A percentile compares a stretch with the other conserved stretches of the same genome.
phyloP scores from a whole-genome alignment of 2,113 vertebrate species.

The Phaetusa simplex region DNA sequence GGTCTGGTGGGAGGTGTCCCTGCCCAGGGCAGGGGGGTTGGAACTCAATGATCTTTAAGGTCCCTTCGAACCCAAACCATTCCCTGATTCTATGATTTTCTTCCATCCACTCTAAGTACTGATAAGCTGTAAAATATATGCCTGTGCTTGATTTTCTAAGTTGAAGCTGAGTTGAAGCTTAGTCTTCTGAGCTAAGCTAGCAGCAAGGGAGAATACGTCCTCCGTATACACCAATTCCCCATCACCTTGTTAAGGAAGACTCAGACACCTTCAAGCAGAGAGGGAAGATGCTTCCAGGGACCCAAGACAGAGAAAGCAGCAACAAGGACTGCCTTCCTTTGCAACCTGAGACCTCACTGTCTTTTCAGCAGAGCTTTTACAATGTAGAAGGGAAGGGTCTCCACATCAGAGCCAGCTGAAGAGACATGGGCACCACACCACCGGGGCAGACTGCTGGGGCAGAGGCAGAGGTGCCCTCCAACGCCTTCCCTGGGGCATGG shows the following conservation, averaged over 20 bases:
- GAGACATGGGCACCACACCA: fast-evolving
- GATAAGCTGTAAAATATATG: neutral
- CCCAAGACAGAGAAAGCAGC: neutral
- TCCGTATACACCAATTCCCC: neutral
- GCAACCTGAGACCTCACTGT: neutral
- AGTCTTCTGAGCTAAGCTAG: neutral
- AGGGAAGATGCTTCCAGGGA: neutral
- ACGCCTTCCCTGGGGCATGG: fast-evolving
- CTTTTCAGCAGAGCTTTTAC: neutral
- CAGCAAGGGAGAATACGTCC: neutral
- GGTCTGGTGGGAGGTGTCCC: no score
- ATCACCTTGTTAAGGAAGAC: neutral
- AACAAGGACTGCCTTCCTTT: neutral
- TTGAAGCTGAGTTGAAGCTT: neutral
- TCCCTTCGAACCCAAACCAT: no score
- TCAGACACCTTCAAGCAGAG: neutral
- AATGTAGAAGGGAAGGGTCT: neutral
- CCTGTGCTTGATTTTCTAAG: neutral
- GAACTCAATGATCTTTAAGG: no score
- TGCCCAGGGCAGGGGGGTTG: no score
- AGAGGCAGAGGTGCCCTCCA: neutral
- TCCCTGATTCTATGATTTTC: neutral
- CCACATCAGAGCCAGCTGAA: neutral
- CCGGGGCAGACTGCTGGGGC: fast-evolving
- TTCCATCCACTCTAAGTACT: neutral